Evolutionary conservation across 2,113 vertebrate genomes (phyloP), one percentile per base, ranked within the genome.

Genomic region (Microcebus murinus): DNA sequence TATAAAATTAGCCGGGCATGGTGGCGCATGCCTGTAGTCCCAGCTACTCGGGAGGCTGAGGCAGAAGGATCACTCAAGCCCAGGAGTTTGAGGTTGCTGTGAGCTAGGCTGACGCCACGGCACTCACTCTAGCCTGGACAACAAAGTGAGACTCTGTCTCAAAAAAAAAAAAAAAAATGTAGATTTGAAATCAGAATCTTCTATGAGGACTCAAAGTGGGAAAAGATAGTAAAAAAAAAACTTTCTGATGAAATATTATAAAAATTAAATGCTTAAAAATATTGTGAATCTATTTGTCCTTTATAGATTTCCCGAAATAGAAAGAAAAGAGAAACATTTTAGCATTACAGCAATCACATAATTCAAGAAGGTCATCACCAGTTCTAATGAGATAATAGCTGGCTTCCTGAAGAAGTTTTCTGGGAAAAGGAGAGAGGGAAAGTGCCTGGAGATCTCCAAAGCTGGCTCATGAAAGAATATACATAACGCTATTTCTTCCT

Each of bases 171-270:
- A n/a, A n/a, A n/a, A 90, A 96, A 97, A 81, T 59, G 13, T 36
- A 76, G 27, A 89, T 59, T 13, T 95, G 34, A 96, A 94, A 55
- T 34, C 36, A 63, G n/a, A 83, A 73, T 77, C 65, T 82, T 85
- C 45, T 52, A 86, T 21, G 15, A 87, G 23, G 36, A 17, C 31
- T 29, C 50, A 87, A 89, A 95, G 48, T 18, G 1, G 65, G 10
- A 94, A 95, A 87, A 61, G 17, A 65, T 7, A 5, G 29, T 73
- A 12, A 70, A 77, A 96, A 87, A 45, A 20, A 59, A 91, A 39
- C 2, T 93, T 61, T 39, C 45, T 74, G 31, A 67, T 31, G 74
- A 92, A 91, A 25, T 61, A 36, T 8, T 91, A 91, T 13, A 94
- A 84, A 95, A 94, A 57, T 13, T 3, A 59, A 87, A 61, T 87